Conservation (phyloP, 1,140 invertebrate genomes). For the Drosophila nasuta region DNA sequence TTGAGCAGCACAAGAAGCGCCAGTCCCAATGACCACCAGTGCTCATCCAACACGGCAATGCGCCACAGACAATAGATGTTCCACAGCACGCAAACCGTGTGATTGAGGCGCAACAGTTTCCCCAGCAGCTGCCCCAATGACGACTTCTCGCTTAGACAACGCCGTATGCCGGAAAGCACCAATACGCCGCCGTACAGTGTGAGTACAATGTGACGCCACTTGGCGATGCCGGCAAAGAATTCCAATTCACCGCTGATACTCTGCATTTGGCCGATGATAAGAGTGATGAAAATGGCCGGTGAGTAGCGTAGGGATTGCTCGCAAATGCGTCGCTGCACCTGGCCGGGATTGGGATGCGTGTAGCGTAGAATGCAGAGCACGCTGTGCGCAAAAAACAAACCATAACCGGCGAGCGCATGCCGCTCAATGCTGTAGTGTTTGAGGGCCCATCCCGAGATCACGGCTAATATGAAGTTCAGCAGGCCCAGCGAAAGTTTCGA, state of each 20-base stretch:
- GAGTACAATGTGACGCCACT: conserved; percentile 52
- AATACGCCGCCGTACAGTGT: conserved; percentile 46
- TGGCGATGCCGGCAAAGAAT: conserved; percentile 10
- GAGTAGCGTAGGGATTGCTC: conserved; percentile 61
- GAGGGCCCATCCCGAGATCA: conserved; percentile 66
- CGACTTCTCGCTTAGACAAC: conserved; percentile 36
- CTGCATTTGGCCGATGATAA: conserved; percentile 63
- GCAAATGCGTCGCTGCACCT: conserved; percentile 55
- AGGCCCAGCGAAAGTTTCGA: conserved; percentile 63
- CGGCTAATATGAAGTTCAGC: conserved; percentile 62
- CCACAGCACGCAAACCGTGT: conserved; percentile 62
- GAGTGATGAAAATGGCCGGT: conserved; percentile 60
- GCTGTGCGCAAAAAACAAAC: conserved; percentile 63
- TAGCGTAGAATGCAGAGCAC: conserved; percentile 65
- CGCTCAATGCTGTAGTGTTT: conserved; percentile 62
- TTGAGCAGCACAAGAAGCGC: conserved; percentile 62
- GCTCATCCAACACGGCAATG: conserved; percentile 58
- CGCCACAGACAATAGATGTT: conserved; percentile 59
- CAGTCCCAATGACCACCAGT: conserved; percentile 62
- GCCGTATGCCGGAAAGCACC: conserved; percentile 25
- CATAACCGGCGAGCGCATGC: conserved; percentile 56
- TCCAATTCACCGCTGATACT: conserved; percentile 13
- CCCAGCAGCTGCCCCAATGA: conserved; percentile 6
- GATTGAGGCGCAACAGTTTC: conserved; percentile 37
- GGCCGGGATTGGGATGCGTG: conserved; percentile 73